A percentile compares a stretch with the other conserved stretches of the same genome.
These are phyloP conservation scores for Tachuris rubrigastra DNA, from an alignment of 2,113 vertebrate genomes.

Conservation along the genomic window DNA sequence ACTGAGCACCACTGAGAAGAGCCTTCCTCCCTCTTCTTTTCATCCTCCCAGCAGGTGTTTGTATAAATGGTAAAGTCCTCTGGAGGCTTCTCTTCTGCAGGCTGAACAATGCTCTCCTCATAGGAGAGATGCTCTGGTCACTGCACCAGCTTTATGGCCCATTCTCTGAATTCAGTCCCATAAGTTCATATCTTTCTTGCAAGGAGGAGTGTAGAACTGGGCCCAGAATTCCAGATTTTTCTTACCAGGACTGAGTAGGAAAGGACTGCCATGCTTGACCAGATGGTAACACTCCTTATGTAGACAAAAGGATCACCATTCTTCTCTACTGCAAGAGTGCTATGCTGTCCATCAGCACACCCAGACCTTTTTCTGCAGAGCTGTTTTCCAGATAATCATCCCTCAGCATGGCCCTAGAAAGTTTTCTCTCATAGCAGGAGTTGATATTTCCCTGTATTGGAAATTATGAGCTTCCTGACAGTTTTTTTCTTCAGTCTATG, in stretches of 20 bases:
- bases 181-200: neutral
- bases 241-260: neutral
- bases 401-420: neutral
- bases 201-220: neutral
- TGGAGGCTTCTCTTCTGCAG: neutral
- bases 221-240: neutral
- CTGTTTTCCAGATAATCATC: neutral
- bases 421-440: neutral
- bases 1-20: neutral
- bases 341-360: neutral
- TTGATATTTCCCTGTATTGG: neutral
- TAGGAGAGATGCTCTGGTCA: neutral
- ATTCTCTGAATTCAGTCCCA: fast-evolving
- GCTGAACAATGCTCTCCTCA: neutral
- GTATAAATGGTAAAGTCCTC: neutral
- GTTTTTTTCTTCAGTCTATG: neutral
- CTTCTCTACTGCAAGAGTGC: neutral
- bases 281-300: neutral
- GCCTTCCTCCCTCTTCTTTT: neutral
- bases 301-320: neutral
- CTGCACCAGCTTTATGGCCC: fast-evolving
- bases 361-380: neutral
- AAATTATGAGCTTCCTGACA: neutral
- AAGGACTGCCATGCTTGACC: neutral
- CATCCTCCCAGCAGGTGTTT: neutral